Evolutionary conservation across 2,113 vertebrate genomes (phyloP), one percentile per base, ranked within the genome.

Genomic region (Equus quagga): DNA sequence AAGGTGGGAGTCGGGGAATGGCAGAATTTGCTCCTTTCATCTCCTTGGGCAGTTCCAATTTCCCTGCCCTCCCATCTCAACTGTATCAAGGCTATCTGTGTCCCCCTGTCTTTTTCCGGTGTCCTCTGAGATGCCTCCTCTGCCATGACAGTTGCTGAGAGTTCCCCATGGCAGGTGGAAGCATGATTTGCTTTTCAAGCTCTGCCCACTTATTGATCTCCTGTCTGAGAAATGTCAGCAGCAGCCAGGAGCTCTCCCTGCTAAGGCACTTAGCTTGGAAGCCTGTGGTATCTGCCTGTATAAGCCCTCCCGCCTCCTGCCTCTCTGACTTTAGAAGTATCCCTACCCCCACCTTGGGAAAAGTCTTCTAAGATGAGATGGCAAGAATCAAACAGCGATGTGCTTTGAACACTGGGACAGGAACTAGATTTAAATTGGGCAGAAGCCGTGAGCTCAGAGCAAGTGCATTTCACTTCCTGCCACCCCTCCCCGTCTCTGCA

Each of bases 181-280:
- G 95, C 96, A 95, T 93, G 96, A 98, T 98, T 97, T 98, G 97
- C 95, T 98, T 98, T 97, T 97, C 96, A 97, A 97, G 96, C 93
- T 97, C 97, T 97, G 94, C 97, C 98, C 98, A 98, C 86, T 97
- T 97, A 98, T 98, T 98, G 98, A 98, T 98, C 97, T 97, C 89
- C 97, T 97, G 97, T 97, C 97, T 97, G 92, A 97, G 96, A 97
- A 97, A 98, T 97, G 98, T 97, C 98, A 98, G 97, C 96, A 93
- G 96, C 96, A 91, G 95, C 97, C 91, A 1, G 93, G 96, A 97
- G 96, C 96, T 96, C 80, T 97, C 94, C 58, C 79, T 1, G 21
- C 97, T 93, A 91, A 96, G 97, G 95, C 96, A 92, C 97, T 97
- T 98, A 97, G 95, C 96, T 98, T 92, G 92, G 96, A 96, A 97